Conservation (phyloP, 2,888 invertebrate species). For the Stictocephala bisonia region DNA sequence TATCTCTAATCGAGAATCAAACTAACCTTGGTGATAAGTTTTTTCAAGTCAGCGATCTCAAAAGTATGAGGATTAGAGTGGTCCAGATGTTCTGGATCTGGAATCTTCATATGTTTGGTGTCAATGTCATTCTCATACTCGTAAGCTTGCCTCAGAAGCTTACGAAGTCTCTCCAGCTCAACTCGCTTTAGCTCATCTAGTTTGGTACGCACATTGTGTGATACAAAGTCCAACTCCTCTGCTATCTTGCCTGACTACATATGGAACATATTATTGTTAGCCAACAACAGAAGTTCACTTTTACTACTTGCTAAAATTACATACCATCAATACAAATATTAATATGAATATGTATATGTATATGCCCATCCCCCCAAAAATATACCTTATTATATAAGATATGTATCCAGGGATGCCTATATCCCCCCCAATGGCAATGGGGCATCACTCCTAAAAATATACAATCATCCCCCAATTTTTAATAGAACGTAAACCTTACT, state of each 20-base stretch:
- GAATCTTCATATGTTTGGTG: conserved; percentile 69
- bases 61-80: conserved; percentile 91
- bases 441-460: too few species aligned
- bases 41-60: conserved; percentile 93
- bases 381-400: too few species aligned
- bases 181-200: conserved; percentile 93
- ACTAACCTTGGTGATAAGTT: conserved; percentile 82
- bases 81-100: conserved; percentile 81
- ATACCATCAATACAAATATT: too few species aligned
- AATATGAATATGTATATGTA: too few species aligned
- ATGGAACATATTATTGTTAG: conserved; percentile 48
- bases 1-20: too few species aligned
- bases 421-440: too few species aligned
- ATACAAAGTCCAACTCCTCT: conserved; percentile 88
- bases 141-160: conserved; percentile 72
- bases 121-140: conserved; percentile 73
- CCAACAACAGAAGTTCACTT: neutral
- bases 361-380: too few species aligned
- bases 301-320: neutral
- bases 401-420: too few species aligned
- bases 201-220: conserved; percentile 86
- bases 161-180: conserved; percentile 85
- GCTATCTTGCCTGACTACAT: conserved; percentile 91
- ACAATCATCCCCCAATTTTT: too few species aligned
- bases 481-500: too few species aligned